Conservation (phyloP, 2,113 vertebrate species). For the Protomyctophum bolini region DNA sequence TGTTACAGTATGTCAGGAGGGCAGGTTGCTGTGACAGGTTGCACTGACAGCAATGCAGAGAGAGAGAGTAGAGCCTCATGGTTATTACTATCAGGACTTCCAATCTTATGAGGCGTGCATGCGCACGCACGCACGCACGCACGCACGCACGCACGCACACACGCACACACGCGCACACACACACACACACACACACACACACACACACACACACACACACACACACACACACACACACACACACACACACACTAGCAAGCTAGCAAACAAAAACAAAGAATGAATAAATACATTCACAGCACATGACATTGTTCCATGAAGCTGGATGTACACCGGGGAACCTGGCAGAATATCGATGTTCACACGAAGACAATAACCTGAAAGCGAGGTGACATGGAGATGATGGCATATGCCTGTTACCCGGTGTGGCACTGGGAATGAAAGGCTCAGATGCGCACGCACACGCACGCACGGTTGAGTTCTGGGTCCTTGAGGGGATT, state of each 20-base stretch:
- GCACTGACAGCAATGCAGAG: constrained; percentile 5
- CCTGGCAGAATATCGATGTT: too few relatives aligned
- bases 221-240: constrained; percentile 9
- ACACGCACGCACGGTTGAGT: constrained; percentile 1
- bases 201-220: background rate
- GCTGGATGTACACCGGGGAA: too few relatives aligned
- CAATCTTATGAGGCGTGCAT: constrained; percentile 53
- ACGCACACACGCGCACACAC: constrained; percentile 8
- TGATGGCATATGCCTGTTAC: too few relatives aligned
- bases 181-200: background rate
- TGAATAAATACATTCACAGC: too few relatives aligned
- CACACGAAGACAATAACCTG: too few relatives aligned
- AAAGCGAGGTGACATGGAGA: background rate
- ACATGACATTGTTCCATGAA: too few relatives aligned
- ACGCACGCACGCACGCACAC: constrained; percentile 15
- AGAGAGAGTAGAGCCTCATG: constrained; percentile 36
- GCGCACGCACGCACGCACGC: background rate
- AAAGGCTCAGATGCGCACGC: background rate
- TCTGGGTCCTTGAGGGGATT: background rate
- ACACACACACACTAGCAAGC: constrained; percentile 16
- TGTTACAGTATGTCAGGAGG: background rate
- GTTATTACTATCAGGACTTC: constrained; percentile 44
- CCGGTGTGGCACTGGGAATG: too few relatives aligned
- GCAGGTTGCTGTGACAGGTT: constrained; percentile 33
- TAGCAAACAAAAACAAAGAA: too few relatives aligned